A percentile compares a stretch with the other conserved stretches of the same genome.
These are phyloP conservation scores for Drosophila parabipectinata DNA, from an alignment of 1,140 invertebrate species.

Conservation along the genomic window DNA sequence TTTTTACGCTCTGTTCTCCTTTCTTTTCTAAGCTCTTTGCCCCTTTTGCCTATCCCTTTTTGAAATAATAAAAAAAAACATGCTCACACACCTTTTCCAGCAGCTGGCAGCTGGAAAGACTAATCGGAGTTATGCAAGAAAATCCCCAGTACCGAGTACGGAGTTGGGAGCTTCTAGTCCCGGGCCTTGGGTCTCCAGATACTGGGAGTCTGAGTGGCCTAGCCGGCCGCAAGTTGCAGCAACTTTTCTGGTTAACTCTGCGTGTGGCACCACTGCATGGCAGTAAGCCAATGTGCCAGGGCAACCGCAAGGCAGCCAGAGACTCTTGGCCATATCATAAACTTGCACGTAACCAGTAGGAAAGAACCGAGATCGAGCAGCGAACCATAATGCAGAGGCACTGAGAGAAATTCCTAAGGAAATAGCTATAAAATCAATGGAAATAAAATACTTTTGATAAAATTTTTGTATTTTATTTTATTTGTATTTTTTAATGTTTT, in stretches of 20 bases:
- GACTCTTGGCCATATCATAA: constrained; percentile 52
- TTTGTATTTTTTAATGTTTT: background rate
- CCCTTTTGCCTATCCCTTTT: background rate
- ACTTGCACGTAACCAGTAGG: constrained; percentile 60
- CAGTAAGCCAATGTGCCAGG: constrained; percentile 57
- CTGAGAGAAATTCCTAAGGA: background rate
- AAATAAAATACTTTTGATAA: no score
- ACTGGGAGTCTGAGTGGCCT: constrained; percentile 15
- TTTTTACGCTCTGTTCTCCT: constrained; percentile 29
- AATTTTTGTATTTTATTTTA: no score
- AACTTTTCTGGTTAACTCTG: constrained; percentile 58
- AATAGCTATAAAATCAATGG: no score
- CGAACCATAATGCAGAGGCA: constrained; percentile 34
- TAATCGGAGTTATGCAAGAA: constrained; percentile 56
- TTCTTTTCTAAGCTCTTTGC: constrained; percentile 19
- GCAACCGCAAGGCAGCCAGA: constrained; percentile 50
- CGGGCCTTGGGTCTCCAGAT: constrained; percentile 7
- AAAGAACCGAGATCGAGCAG: constrained; percentile 50
- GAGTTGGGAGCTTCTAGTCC: constrained; percentile 6
- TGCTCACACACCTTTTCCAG: constrained; percentile 22
- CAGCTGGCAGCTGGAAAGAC: constrained; percentile 18
- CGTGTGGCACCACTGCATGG: constrained; percentile 43
- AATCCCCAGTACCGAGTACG: constrained; percentile 23
- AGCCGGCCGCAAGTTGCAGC: constrained; percentile 51
- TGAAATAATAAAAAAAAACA: constrained; percentile 4